Base-by-base conservation (phyloP, 2,797 vertebrate genomes). In the Myotis vivesi region DNA sequence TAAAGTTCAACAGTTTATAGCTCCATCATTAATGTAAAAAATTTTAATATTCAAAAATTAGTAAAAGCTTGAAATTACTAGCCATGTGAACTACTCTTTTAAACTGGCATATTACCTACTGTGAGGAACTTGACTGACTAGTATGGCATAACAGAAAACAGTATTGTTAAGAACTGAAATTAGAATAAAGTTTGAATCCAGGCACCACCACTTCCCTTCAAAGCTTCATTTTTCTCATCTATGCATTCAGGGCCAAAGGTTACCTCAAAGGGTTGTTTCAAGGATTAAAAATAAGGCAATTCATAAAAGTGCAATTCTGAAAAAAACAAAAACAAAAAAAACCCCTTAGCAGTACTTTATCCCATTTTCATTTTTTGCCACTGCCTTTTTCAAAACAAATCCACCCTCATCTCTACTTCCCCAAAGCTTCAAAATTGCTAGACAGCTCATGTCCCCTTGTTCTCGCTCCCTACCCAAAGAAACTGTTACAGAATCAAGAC, bases 211-310 rank as follows among this genome's bases (percentile, higher is more conserved):
- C 6, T 84, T 92, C 23, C 41, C 57, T 76, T 91, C 49, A 30
- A 92, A 82, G 6, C 1, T 69, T 92, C 46, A 64, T 81, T 95
- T 93, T 71, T 30, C 44, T 75, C 41, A 82, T 53, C 33, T 86
- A 81, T 86, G 82, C 90, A 92, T 85, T 90, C 75, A 77, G 22
- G 81, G 16, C 71, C 66, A 89, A 87, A 3, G 85, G 19, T n/a
- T 87, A 86, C 49, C 64, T 88, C 59, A 89, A 83, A 73, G 28
- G 5, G 9, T 17, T 89, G 22, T 82, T 94, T 73, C 49, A 92
- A 89, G 4, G 62, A 88, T 77, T 93, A 82, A 95, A 82, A 95
- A 55, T 68, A 91, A 85, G 13, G 51, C 10, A 94, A 80, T 66
- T 90, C n/a, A 93, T 68, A 38, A 83, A 94, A 75, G 13, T 77